Conservation (phyloP, 1,140 invertebrate species). For the Teleogryllus occipitalis region DNA sequence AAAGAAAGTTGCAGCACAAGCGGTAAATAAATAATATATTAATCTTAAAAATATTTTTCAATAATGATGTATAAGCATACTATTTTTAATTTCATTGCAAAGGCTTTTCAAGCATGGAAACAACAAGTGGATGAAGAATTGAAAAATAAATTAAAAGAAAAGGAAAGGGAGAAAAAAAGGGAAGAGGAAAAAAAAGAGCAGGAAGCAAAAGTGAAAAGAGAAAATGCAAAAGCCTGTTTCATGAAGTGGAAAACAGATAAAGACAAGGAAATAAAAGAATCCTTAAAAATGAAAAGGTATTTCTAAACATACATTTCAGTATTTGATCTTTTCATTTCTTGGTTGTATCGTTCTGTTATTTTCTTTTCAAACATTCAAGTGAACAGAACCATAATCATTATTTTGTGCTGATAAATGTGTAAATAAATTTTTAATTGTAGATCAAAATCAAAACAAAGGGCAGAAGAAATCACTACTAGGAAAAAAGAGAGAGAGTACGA, state of each 20-base stretch:
- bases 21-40: slow-evolving; percentile 14
- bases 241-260: neutral
- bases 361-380: too few relatives aligned
- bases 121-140: slow-evolving; percentile 23
- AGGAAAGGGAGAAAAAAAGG: slow-evolving; percentile 20
- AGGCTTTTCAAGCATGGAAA: slow-evolving; percentile 13
- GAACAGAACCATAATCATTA: too few relatives aligned
- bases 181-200: slow-evolving; percentile 21
- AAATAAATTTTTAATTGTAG: neutral
- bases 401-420: too few relatives aligned
- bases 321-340: too few relatives aligned
- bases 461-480: neutral
- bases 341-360: too few relatives aligned
- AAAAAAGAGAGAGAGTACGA: neutral
- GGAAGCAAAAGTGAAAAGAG: slow-evolving; percentile 17
- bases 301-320: neutral
- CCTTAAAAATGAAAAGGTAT: neutral
- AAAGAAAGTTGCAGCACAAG: slow-evolving; percentile 20
- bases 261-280: neutral
- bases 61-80: neutral
- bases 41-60: neutral
- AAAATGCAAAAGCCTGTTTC: slow-evolving; percentile 19
- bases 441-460: neutral
- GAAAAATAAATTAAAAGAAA: slow-evolving; percentile 4
- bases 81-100: neutral